Evolutionary conservation across 2,113 vertebrate species (phyloP).

Genomic region (Bettongia penicillata): DNA sequence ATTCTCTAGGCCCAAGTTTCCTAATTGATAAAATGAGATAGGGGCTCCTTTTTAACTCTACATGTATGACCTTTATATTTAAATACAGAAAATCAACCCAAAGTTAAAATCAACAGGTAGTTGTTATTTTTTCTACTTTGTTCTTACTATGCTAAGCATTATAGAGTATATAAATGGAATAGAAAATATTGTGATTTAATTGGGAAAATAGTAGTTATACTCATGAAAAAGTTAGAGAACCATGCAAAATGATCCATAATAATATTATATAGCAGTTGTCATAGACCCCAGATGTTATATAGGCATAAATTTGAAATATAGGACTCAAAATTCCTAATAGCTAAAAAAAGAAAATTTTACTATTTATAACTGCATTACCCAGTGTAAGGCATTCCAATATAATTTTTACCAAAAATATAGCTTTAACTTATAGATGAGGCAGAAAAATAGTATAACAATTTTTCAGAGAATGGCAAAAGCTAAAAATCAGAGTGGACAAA

Average conservation of each 20-base stretch:
- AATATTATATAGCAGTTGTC: neutral
- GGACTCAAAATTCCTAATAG: neutral
- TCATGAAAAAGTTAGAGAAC: neutral
- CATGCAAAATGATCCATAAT: neutral
- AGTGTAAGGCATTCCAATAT: neutral
- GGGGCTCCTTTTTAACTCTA: too few species aligned
- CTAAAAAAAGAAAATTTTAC: neutral
- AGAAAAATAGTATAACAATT: neutral
- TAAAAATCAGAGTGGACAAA: neutral
- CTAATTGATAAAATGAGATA: too few species aligned
- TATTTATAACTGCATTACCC: neutral
- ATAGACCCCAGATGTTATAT: neutral
- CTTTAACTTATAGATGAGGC: neutral
- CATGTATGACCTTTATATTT: too few species aligned
- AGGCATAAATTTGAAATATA: neutral
- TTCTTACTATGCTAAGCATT: too few species aligned
- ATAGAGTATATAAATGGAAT: too few species aligned
- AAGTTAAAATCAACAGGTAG: too few species aligned
- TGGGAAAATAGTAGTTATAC: neutral
- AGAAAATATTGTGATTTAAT: neutral
- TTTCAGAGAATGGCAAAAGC: neutral
- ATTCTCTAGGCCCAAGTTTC: too few species aligned
- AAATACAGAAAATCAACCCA: too few species aligned
- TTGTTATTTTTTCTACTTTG: too few species aligned
- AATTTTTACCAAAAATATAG: neutral